These are phyloP conservation scores for Rhinopomastus cyanomelas DNA, from an alignment of 2,113 vertebrate species.

Conservation along the genomic window DNA sequence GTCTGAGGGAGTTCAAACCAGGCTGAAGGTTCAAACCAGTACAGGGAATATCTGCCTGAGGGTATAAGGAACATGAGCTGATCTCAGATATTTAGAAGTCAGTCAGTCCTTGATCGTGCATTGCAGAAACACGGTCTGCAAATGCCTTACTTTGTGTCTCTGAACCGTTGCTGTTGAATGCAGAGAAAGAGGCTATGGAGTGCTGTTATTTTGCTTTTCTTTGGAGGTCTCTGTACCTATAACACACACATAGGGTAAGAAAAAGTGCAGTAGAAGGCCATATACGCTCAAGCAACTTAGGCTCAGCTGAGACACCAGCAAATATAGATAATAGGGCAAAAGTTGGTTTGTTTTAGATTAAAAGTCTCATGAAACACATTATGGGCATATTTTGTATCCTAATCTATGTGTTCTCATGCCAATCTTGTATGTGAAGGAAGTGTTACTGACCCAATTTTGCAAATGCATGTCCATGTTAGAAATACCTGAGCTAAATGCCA, in stretches of 20 bases:
- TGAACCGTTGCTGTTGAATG: not conserved
- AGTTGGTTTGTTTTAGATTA: not conserved
- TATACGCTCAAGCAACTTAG: not conserved
- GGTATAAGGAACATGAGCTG: not conserved
- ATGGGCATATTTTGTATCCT: not conserved
- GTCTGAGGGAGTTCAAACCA: not conserved
- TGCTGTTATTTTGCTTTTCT: not conserved
- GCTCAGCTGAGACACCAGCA: not conserved
- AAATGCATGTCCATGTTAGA: not conserved
- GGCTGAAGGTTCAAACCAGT: too few species aligned
- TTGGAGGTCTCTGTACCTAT: not conserved
- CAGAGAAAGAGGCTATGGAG: not conserved
- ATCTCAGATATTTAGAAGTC: not conserved
- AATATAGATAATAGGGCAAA: not conserved
- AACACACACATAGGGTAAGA: too few species aligned
- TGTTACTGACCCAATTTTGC: not conserved
- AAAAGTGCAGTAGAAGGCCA: not conserved
- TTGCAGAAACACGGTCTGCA: not conserved
- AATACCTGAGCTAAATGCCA: not conserved
- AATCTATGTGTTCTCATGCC: not conserved
- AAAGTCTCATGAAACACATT: too few species aligned
- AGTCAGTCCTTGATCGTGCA: accelerated
- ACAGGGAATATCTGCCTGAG: not conserved
- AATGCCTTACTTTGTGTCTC: not conserved
- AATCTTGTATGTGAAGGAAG: not conserved